Evolutionary conservation across 2,797 vertebrate genomes (phyloP).

Genomic region (Crenuchus spilurus): DNA sequence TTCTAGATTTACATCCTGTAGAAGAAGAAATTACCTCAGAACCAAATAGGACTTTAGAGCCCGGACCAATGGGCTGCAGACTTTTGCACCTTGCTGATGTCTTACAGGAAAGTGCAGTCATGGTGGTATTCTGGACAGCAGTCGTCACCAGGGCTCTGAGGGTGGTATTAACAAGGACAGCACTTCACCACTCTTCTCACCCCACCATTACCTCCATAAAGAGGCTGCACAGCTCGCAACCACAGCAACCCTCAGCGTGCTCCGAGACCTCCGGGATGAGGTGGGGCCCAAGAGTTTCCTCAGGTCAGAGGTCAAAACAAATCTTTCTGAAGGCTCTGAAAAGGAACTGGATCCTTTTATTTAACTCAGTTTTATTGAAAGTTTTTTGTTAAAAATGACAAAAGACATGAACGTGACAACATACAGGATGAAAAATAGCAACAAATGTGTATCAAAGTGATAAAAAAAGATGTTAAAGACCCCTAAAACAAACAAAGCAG

Average conservation of each 20-base stretch:
- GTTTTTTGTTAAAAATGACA: too few relatives aligned
- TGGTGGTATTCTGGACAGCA: conserved; percentile 84
- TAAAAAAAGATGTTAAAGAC: neutral
- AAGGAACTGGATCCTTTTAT: too few relatives aligned
- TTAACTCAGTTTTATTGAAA: too few relatives aligned
- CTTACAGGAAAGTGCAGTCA: conserved; percentile 88
- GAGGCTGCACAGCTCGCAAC: conserved; percentile 80
- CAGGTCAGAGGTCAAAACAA: conserved; percentile 68
- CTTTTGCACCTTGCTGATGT: too few relatives aligned
- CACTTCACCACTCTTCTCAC: conserved; percentile 82
- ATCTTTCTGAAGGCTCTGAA: conserved; percentile 3
- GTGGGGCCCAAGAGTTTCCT: conserved; percentile 79
- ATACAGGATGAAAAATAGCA: neutral
- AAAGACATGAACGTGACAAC: neutral
- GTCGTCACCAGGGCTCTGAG: conserved; percentile 73
- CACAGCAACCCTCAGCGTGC: conserved; percentile 77
- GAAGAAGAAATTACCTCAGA: too few relatives aligned
- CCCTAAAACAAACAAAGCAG: neutral
- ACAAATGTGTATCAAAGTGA: neutral
- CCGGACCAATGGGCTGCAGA: too few relatives aligned
- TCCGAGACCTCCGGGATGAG: conserved; percentile 77
- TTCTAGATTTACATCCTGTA: too few relatives aligned
- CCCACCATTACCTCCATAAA: conserved; percentile 82
- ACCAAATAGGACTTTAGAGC: too few relatives aligned
- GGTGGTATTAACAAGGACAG: conserved; percentile 92